These are phyloP conservation scores for Myopa testacea DNA, from an alignment of 2,888 invertebrate species.

Conservation along the genomic window DNA sequence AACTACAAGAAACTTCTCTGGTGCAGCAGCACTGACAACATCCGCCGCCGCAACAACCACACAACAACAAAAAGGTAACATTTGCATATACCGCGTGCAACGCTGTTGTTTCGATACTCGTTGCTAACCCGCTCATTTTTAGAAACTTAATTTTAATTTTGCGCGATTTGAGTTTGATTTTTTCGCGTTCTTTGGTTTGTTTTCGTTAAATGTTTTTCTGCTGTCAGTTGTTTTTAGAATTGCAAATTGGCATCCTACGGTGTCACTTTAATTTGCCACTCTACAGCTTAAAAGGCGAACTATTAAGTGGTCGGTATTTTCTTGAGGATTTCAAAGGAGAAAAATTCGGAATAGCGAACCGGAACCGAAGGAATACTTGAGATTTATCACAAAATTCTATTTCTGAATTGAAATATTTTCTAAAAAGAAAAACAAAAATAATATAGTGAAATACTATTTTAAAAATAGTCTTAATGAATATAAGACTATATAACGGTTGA, in stretches of 20 bases:
- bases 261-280: slow-evolving; percentile 7
- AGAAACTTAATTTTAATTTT: slow-evolving; percentile 14
- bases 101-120: neutral
- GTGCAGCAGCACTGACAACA: too few relatives aligned
- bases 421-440: too few relatives aligned
- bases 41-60: neutral
- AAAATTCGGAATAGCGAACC: too few relatives aligned
- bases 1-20: too few relatives aligned
- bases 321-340: too few relatives aligned
- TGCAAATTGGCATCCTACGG: slow-evolving; percentile 15
- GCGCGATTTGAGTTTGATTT: neutral
- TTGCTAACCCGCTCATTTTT: slow-evolving; percentile 7
- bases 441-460: too few relatives aligned
- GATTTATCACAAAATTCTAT: too few relatives aligned
- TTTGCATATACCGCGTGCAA: slow-evolving; percentile 18
- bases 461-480: too few relatives aligned
- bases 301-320: neutral
- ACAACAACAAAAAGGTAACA: slow-evolving; percentile 15
- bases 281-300: neutral
- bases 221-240: neutral
- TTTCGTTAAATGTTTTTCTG: slow-evolving; percentile 8
- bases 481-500: too few relatives aligned
- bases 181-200: neutral
- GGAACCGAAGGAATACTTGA: too few relatives aligned
- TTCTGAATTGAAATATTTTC: too few relatives aligned